phyloP scores from a whole-genome alignment of 2,113 vertebrate species.

The Ptyas mucosa region DNA sequence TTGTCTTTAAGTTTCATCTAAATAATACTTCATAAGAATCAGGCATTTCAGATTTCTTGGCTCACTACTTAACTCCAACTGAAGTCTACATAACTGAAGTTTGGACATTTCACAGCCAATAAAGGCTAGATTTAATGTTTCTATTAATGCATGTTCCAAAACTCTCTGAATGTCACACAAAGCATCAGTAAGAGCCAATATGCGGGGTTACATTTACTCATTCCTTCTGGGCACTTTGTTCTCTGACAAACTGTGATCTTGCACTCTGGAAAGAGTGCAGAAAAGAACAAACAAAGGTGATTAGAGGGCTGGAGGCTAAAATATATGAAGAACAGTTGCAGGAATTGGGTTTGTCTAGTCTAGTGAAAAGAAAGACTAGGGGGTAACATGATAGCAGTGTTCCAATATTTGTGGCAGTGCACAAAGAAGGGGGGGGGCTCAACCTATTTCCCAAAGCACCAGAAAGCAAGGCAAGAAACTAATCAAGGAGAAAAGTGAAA shows the following conservation, averaged over 20 bases:
- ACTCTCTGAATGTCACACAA: background rate
- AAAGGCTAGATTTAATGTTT: background rate
- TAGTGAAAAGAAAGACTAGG: no score
- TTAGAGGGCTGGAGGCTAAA: background rate
- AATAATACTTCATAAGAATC: background rate
- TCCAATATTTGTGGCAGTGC: background rate
- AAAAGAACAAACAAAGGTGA: background rate
- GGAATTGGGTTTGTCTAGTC: background rate
- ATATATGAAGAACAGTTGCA: background rate
- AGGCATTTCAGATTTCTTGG: background rate
- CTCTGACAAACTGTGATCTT: background rate
- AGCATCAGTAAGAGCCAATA: background rate
- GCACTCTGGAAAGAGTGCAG: background rate
- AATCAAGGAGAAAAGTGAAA: background rate
- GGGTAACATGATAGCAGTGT: background rate
- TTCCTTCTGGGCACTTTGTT: background rate
- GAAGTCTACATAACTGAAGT: background rate
- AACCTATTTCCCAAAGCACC: background rate
- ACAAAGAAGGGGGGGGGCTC: no score
- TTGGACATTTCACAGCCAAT: background rate
- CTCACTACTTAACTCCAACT: background rate
- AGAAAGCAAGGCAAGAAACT: background rate
- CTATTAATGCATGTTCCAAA: background rate
- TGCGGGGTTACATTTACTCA: background rate
- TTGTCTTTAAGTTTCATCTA: background rate